Percentiles rank a stretch among this genome's conserved stretches.
phyloP scores from a whole-genome alignment of 2,888 invertebrate species.

The Drosophila lutescens region DNA sequence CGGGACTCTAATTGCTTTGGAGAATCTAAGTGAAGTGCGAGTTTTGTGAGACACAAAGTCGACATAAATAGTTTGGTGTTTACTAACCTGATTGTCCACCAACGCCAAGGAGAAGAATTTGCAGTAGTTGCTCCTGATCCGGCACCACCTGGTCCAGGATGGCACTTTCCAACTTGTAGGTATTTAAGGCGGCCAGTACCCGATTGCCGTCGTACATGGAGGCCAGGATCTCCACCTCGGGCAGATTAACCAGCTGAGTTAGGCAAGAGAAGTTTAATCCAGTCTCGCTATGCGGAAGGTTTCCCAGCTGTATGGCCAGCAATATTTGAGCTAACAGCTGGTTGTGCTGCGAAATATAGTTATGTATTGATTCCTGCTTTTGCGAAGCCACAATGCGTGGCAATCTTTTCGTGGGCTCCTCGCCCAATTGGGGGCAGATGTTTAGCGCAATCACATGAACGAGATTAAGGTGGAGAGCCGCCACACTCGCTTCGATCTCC shows the following conservation, averaged over 20 bases:
- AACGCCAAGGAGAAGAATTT: conserved; percentile 63
- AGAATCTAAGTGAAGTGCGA: conserved; percentile 31
- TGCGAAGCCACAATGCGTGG: conserved; percentile 53
- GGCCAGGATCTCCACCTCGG: conserved; percentile 70
- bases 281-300: conserved; percentile 20
- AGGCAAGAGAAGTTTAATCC: conserved; percentile 68
- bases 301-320: conserved; percentile 64
- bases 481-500: conserved; percentile 89
- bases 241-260: conserved; percentile 62
- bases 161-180: conserved; percentile 68
- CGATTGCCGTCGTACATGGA: conserved; percentile 68
- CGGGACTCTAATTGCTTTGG: conserved; percentile 25
- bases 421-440: conserved; percentile 87
- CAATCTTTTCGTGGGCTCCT: conserved; percentile 19
- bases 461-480: conserved; percentile 89
- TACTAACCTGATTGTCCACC: conserved; percentile 64
- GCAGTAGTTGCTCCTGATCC: conserved; percentile 54
- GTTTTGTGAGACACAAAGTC: not conserved
- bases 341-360: conserved; percentile 82
- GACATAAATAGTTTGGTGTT: too few species aligned
- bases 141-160: conserved; percentile 54
- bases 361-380: conserved; percentile 79
- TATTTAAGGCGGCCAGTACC: conserved; percentile 69
- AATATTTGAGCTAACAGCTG: conserved; percentile 77
- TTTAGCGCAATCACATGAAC: conserved; percentile 90